Evolutionary conservation across 2,888 invertebrate species (phyloP).

Genomic region (Drosophila mayaguana): DNA sequence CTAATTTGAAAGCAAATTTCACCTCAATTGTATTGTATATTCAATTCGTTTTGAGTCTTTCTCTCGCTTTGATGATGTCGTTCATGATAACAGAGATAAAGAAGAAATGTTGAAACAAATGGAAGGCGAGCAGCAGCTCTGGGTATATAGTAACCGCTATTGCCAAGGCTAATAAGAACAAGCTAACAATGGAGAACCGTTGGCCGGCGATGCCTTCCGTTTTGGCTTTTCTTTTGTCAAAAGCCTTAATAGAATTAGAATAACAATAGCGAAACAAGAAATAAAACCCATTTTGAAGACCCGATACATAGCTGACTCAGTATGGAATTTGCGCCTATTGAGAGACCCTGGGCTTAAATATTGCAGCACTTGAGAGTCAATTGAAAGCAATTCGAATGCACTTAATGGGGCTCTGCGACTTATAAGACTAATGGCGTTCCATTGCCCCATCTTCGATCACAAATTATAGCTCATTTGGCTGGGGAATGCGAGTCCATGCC

Average conservation of each 20-base stretch:
- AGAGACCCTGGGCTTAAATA: conserved; percentile 14
- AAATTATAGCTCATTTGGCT: conserved; percentile 40
- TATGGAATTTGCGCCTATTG: background rate
- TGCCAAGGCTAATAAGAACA: conserved; percentile 12
- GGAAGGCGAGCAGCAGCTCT: background rate
- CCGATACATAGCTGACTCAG: background rate
- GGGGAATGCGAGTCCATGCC: conserved; percentile 1
- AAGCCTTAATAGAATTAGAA: background rate
- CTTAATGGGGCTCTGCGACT: conserved; percentile 30
- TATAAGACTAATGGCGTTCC: conserved; percentile 33
- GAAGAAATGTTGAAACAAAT: conserved; percentile 19
- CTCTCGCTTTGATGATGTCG: conserved; percentile 1
- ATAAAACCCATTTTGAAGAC: background rate
- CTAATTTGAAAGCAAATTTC: conserved; percentile 28
- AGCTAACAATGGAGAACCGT: background rate
- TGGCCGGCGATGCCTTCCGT: background rate
- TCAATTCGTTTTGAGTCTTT: background rate
- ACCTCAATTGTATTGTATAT: conserved; percentile 1
- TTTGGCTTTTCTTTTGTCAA: background rate
- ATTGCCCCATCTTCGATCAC: conserved; percentile 26
- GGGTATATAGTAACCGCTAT: background rate
- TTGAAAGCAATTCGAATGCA: conserved; percentile 39
- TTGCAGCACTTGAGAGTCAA: conserved; percentile 28
- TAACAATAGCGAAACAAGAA: background rate
- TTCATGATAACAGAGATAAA: conserved; percentile 35